These are phyloP conservation scores for Yponomeuta malinellus DNA, from an alignment of 2,888 invertebrate genomes.

Conservation along the genomic window DNA sequence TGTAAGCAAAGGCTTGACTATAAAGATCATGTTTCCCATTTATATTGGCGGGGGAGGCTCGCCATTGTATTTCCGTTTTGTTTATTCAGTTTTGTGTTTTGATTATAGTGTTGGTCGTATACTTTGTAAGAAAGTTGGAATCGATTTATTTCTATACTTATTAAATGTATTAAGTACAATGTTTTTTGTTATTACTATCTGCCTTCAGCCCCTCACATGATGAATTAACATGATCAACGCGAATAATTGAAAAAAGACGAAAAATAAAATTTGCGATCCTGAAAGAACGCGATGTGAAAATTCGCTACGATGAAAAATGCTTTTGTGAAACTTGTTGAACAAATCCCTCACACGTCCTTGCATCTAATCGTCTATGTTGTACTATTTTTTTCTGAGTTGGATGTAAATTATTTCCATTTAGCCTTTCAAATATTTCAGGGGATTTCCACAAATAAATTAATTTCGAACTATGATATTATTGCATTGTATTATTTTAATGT, in stretches of 20 bases:
- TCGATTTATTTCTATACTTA: constrained; percentile 31
- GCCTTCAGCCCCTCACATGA: too few relatives aligned
- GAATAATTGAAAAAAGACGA: too few relatives aligned
- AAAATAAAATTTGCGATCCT: too few relatives aligned
- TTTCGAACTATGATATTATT: constrained; percentile 3
- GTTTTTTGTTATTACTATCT: background rate
- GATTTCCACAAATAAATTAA: background rate
- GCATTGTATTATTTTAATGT: constrained; percentile 29
- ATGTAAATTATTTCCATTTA: too few relatives aligned
- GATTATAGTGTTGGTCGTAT: constrained; percentile 40
- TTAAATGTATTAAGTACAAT: constrained; percentile 34
- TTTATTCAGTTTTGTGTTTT: constrained; percentile 54
- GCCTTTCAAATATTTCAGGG: background rate
- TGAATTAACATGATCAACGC: too few relatives aligned
- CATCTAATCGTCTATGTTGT: too few relatives aligned
- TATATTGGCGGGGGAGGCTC: constrained; percentile 28
- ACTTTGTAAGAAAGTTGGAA: constrained; percentile 39
- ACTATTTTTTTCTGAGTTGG: too few relatives aligned
- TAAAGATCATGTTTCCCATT: background rate
- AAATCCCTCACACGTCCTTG: too few relatives aligned
- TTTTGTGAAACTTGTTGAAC: too few relatives aligned
- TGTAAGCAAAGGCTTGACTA: background rate
- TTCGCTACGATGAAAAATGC: too few relatives aligned
- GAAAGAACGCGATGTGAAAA: too few relatives aligned
- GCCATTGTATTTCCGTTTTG: constrained; percentile 57